Conservation (phyloP, 1,140 invertebrate species). For the Bombyx mandarina region DNA sequence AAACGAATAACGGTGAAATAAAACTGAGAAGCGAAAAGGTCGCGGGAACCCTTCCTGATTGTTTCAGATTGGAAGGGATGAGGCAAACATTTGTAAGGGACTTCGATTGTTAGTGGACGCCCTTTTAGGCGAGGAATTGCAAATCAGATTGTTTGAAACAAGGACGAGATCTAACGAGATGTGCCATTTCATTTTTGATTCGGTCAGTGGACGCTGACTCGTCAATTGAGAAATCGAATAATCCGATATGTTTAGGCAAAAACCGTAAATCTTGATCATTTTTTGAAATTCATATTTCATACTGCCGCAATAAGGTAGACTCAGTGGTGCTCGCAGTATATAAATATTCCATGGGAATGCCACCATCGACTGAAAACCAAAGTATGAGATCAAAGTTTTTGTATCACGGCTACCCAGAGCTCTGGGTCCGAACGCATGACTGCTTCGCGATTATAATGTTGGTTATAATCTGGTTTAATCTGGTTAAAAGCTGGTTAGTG, state of each 20-base stretch:
- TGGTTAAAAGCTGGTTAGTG: no score
- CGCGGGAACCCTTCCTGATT: conserved; percentile 23
- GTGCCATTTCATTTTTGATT: not conserved
- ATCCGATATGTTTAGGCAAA: no score
- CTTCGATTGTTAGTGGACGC: conserved; percentile 17
- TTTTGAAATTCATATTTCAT: not conserved
- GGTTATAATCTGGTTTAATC: no score
- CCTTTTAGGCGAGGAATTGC: conserved; percentile 28
- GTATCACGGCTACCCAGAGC: no score
- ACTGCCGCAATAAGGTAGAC: not conserved
- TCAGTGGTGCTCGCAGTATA: not conserved
- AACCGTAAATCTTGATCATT: not conserved
- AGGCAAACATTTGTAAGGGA: conserved; percentile 12
- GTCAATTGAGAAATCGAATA: no score
- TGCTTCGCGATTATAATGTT: no score
- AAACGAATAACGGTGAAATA: conserved; percentile 1
- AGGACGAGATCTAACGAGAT: conserved; percentile 5
- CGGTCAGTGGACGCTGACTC: not conserved
- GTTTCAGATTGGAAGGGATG: conserved; percentile 27
- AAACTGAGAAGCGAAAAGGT: conserved; percentile 1
- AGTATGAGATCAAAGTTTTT: no score
- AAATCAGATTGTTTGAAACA: conserved; percentile 37
- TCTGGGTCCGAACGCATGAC: no score
- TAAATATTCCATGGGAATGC: not conserved
- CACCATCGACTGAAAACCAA: not conserved